These are phyloP conservation scores for Drosophila nigritarsus DNA, from an alignment of 2,888 invertebrate species.

Conservation along the genomic window DNA sequence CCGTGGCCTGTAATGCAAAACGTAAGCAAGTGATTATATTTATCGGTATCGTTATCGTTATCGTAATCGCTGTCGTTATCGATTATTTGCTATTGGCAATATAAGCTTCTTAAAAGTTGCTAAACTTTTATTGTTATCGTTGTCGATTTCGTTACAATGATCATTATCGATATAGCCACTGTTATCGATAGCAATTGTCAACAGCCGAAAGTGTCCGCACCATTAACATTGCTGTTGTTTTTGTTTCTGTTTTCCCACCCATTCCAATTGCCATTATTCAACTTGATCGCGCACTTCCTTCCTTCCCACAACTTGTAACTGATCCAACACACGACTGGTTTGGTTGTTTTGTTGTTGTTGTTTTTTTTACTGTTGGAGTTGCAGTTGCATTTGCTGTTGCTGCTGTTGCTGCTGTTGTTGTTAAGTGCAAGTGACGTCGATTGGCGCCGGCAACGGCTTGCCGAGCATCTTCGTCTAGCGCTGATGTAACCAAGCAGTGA, in stretches of 20 bases:
- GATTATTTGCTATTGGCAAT: not conserved
- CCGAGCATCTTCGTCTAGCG: slow-evolving; percentile 70
- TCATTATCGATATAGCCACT: not conserved
- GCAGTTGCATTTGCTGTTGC: not conserved
- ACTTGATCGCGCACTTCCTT: slow-evolving; percentile 65
- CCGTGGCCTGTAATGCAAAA: slow-evolving; percentile 85
- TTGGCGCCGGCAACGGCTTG: slow-evolving; percentile 38
- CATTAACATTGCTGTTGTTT: slow-evolving; percentile 1
- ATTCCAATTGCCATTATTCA: slow-evolving; percentile 56
- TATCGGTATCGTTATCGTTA: not conserved
- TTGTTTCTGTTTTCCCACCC: slow-evolving; percentile 31
- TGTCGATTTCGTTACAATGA: not conserved
- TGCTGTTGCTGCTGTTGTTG: slow-evolving; percentile 3
- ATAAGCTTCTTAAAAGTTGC: not conserved
- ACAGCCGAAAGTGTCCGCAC: slow-evolving; percentile 20
- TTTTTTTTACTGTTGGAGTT: not conserved
- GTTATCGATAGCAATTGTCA: slow-evolving; percentile 7
- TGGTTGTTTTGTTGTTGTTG: slow-evolving; percentile 10
- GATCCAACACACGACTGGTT: slow-evolving; percentile 54
- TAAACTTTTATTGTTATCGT: not conserved
- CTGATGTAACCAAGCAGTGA: slow-evolving; percentile 47
- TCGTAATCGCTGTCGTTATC: not conserved
- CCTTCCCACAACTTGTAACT: slow-evolving; percentile 41
- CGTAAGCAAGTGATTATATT: not conserved
- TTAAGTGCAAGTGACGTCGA: slow-evolving; percentile 42